These are phyloP conservation scores for Phalangium opilio DNA, from an alignment of 2,888 invertebrate species.

Conservation along the genomic window DNA sequence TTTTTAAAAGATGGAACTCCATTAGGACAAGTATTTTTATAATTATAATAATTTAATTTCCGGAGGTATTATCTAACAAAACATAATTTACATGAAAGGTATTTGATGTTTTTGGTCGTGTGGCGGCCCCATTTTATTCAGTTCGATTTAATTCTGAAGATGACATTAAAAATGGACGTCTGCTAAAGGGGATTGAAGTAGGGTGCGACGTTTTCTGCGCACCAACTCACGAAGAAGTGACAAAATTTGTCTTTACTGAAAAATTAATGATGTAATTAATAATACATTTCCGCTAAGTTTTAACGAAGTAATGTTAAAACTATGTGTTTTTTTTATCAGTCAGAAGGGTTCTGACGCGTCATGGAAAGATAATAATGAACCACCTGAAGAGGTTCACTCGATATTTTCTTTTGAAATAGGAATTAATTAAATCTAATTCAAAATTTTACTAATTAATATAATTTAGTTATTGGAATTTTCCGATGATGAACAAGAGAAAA, in stretches of 20 bases:
- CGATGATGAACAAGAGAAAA: constrained; percentile 69
- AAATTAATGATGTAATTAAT: constrained; percentile 36
- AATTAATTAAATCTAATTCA: background rate
- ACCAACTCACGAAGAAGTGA: constrained; percentile 49
- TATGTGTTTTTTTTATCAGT: constrained; percentile 36
- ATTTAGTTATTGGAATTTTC: constrained; percentile 53
- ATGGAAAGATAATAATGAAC: constrained; percentile 67
- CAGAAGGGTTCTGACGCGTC: constrained; percentile 75
- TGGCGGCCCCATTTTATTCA: constrained; percentile 68
- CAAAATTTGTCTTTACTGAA: constrained; percentile 55
- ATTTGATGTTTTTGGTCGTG: constrained; percentile 82
- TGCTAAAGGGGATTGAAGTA: constrained; percentile 44
- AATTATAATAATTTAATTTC: background rate
- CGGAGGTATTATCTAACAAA: background rate
- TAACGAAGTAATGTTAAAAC: constrained; percentile 7
- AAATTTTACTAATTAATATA: background rate
- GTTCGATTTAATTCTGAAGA: constrained; percentile 70
- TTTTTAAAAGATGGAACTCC: constrained; percentile 63
- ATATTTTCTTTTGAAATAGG: no score
- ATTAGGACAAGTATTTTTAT: constrained; percentile 28
- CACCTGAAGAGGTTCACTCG: constrained; percentile 41
- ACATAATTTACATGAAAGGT: constrained; percentile 41
- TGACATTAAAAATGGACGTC: constrained; percentile 47
- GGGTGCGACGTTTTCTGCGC: constrained; percentile 68
- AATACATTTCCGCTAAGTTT: constrained; percentile 9